Conservation (phyloP, 2,888 invertebrate species). For the Kryphioiulus occultus region DNA sequence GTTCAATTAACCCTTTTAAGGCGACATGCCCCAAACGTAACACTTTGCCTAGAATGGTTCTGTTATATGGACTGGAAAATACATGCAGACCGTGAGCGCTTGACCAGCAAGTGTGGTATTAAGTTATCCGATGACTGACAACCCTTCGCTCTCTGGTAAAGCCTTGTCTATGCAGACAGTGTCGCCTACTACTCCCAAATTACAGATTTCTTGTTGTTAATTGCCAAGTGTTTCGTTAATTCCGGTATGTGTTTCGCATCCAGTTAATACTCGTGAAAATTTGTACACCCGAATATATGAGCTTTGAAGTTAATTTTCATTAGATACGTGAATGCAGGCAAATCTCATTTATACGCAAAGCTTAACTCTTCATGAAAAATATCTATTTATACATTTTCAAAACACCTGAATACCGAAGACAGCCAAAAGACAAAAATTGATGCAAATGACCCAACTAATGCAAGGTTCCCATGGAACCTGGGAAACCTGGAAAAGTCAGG, state of each 20-base stretch:
- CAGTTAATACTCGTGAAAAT: not conserved
- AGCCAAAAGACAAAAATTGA: no score
- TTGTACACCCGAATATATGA: no score
- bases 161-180: not conserved
- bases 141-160: not conserved
- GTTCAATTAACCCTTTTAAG: slow-evolving; percentile 28
- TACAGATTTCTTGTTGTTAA: not conserved
- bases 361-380: no score
- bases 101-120: not conserved
- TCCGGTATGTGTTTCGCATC: not conserved
- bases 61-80: not conserved
- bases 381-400: no score
- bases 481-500: no score
- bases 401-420: no score
- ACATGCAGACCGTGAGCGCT: not conserved
- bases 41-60: not conserved
- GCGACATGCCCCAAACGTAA: not conserved
- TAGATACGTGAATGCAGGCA: not conserved
- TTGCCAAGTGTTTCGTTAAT: not conserved
- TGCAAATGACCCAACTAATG: no score
- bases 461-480: no score
- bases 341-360: no score
- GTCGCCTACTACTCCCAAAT: not conserved
- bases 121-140: not conserved
- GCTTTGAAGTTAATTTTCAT: not conserved